These are phyloP conservation scores for Acarapis woodi DNA, from an alignment of 1,140 invertebrate species.

Conservation along the genomic window DNA sequence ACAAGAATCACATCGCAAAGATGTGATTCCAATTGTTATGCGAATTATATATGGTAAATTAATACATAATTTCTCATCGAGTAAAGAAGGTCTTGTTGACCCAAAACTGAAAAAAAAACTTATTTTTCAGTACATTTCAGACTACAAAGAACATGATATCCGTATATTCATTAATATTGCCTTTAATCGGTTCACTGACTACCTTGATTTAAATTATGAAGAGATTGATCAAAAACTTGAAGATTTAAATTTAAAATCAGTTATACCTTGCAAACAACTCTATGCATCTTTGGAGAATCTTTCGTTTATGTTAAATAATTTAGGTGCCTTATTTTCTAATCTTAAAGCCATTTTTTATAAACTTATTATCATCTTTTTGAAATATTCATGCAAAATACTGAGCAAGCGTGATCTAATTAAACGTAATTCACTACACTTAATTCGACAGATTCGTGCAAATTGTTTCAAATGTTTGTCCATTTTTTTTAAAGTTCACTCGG, in stretches of 20 bases:
- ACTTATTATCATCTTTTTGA: constrained; percentile 34
- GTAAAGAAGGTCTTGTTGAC: constrained; percentile 36
- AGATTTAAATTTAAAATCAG: neutral
- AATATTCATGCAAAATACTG: constrained; percentile 28
- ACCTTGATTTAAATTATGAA: constrained; percentile 20
- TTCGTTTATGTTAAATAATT: constrained; percentile 47
- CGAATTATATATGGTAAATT: constrained; percentile 66
- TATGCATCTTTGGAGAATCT: constrained; percentile 18
- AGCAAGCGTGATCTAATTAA: constrained; percentile 15
- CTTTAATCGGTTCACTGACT: constrained; percentile 36
- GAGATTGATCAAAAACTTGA: neutral
- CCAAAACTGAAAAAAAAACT: constrained; percentile 34
- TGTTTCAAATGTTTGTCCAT: constrained; percentile 14
- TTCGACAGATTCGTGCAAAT: constrained; percentile 29
- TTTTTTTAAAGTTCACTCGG: constrained; percentile 47
- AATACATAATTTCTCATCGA: constrained; percentile 34
- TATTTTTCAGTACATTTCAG: constrained; percentile 52
- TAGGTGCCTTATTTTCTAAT: constrained; percentile 37
- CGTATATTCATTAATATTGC: constrained; percentile 48
- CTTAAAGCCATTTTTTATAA: constrained; percentile 37
- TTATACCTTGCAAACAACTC: neutral
- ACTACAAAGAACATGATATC: constrained; percentile 43
- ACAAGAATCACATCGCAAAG: constrained; percentile 34
- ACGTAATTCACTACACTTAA: constrained; percentile 18
- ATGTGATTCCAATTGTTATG: constrained; percentile 46